Evolutionary conservation across 2,113 vertebrate species (phyloP).

Genomic region (Antigone vipio): DNA sequence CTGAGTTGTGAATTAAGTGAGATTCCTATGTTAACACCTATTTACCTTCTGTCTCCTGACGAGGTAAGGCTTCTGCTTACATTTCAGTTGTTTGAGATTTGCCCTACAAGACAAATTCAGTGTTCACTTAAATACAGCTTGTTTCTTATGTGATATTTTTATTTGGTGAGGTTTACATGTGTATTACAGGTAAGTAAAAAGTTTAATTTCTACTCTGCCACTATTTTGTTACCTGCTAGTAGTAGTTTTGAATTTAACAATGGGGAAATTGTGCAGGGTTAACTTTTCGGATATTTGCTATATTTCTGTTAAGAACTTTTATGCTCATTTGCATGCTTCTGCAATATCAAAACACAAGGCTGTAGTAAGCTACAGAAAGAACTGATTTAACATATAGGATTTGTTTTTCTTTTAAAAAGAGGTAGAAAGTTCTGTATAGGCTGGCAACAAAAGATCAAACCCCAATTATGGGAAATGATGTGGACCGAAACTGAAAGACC

Average conservation of each 20-base stretch:
- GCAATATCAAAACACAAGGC: neutral
- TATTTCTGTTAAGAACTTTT: neutral
- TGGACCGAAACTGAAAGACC: neutral
- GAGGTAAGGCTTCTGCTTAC: constrained; percentile 72
- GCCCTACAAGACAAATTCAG: neutral
- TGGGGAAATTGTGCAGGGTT: neutral
- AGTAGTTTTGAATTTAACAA: neutral
- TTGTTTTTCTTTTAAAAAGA: neutral
- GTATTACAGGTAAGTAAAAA: neutral
- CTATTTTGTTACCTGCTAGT: neutral
- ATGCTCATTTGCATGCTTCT: neutral
- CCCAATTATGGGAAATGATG: neutral
- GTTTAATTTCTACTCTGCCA: neutral
- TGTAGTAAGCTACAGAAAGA: neutral
- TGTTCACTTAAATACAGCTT: neutral
- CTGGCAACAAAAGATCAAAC: neutral
- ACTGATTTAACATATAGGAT: neutral
- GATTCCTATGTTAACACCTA: constrained; percentile 71
- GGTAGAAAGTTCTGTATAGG: neutral
- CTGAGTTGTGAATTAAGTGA: constrained; percentile 78
- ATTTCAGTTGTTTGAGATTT: neutral
- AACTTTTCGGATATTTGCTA: neutral
- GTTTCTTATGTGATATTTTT: neutral
- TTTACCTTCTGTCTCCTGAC: constrained; percentile 77
- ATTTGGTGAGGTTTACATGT: accelerated